Percentiles rank a stretch among this genome's conserved stretches.
Conservation (phyloP, 2,113 vertebrate genomes). For the Rhinoptilus africanus region DNA sequence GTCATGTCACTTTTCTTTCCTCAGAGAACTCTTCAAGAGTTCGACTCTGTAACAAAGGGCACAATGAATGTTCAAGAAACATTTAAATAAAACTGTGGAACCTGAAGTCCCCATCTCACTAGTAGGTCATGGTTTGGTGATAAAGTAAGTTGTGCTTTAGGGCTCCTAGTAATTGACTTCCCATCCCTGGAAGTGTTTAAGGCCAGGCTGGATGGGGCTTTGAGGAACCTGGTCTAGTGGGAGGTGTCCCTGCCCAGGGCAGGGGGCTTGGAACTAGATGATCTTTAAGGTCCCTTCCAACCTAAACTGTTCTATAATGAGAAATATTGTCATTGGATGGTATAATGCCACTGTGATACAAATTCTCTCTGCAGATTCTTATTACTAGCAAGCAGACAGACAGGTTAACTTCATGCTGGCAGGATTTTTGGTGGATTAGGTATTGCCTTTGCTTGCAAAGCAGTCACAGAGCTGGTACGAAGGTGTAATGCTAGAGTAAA, state of each 20-base stretch:
- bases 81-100: neutral
- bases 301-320: neutral
- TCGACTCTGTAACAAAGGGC: neutral
- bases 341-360: neutral
- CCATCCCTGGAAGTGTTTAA: neutral
- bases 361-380: neutral
- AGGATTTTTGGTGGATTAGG: neutral
- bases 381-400: neutral
- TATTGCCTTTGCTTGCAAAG: neutral
- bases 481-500: neutral
- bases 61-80: neutral
- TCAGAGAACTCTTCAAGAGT: neutral
- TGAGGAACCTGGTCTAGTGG: neutral
- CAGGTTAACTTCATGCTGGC: neutral
- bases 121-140: neutral
- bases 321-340: neutral
- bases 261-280: neutral
- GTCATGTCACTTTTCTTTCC: neutral
- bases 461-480: neutral
- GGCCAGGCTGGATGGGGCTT: neutral
- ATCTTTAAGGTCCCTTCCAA: neutral
- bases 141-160: neutral
- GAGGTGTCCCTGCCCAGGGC: neutral
- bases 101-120: neutral
- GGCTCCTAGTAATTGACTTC: neutral